A percentile compares a stretch with the other conserved stretches of the same genome.
Evolutionary conservation across 2,113 vertebrate genomes (phyloP).

Genomic region (Apodemus sylvaticus): DNA sequence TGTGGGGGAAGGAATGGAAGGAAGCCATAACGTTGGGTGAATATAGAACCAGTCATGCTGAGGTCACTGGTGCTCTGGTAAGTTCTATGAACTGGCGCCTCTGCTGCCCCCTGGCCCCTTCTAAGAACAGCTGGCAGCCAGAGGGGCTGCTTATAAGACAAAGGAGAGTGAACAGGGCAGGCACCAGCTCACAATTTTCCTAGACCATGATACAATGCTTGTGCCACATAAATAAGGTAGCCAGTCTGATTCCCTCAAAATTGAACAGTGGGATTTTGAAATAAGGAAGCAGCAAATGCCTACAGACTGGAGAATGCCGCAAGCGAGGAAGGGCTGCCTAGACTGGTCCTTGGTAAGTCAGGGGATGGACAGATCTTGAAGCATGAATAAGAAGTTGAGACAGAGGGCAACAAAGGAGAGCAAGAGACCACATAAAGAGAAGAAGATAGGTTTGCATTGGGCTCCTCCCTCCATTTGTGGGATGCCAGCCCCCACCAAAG

Average conservation of each 20-base stretch:
- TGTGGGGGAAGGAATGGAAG: not conserved
- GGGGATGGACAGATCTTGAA: not conserved
- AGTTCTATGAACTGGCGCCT: not conserved
- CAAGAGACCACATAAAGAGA: not conserved
- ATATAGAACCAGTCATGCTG: not conserved
- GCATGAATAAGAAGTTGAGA: not conserved
- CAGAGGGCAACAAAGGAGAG: not conserved
- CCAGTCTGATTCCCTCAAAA: not conserved
- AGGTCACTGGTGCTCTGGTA: not conserved
- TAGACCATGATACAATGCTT: not conserved
- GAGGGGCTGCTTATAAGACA: not conserved
- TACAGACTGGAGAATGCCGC: not conserved
- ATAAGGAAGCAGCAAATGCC: not conserved
- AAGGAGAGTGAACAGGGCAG: not conserved
- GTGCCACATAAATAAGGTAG: too few relatives aligned
- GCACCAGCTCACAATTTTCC: not conserved
- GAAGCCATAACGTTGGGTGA: not conserved
- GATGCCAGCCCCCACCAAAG: not conserved
- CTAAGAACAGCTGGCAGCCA: not conserved
- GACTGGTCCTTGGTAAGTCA: not conserved
- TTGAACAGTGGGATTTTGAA: not conserved
- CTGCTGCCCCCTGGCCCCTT: not conserved
- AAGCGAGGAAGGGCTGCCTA: not conserved
- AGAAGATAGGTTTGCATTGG: rapidly evolving
- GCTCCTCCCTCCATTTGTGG: not conserved